Percentiles rank a stretch among this genome's conserved stretches.
Evolutionary conservation across 2,888 invertebrate species (phyloP).

Genomic region (Seira ritae): DNA sequence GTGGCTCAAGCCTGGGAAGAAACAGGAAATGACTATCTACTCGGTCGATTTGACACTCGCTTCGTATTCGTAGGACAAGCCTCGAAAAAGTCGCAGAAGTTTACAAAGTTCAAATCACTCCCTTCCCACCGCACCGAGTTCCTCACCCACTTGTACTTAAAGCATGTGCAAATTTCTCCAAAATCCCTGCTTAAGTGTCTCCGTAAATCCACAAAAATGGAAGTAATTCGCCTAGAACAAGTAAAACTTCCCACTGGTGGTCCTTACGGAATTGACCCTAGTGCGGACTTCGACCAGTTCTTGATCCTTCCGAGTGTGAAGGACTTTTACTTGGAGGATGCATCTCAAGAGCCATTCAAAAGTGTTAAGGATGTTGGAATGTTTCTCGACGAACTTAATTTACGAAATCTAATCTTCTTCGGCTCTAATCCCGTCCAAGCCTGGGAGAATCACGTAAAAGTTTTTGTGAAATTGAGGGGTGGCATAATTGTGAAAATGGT

Average conservation of each 20-base stretch:
- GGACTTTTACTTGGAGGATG: conserved; percentile 59
- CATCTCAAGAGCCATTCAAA: conserved; percentile 37
- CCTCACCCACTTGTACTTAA: conserved; percentile 55
- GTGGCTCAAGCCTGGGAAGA: conserved; percentile 59
- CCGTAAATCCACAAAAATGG: conserved; percentile 52
- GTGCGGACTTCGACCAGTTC: conserved; percentile 58
- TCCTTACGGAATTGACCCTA: conserved; percentile 49
- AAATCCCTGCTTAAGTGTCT: conserved; percentile 62
- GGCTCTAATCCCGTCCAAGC: conserved; percentile 49
- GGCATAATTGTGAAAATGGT: conserved; percentile 56
- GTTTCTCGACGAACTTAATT: conserved; percentile 61
- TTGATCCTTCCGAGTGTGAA: conserved; percentile 56
- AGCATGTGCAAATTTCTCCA: conserved; percentile 58
- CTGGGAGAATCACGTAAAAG: conserved; percentile 41
- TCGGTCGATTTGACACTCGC: conserved; percentile 61
- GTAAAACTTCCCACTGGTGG: conserved; percentile 61
- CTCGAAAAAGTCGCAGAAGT: conserved; percentile 61
- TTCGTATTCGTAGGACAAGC: conserved; percentile 59
- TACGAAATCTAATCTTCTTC: conserved; percentile 60
- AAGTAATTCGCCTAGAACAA: conserved; percentile 55
- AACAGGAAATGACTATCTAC: conserved; percentile 62
- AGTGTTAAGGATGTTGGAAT: conserved; percentile 56
- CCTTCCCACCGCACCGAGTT: conserved; percentile 62
- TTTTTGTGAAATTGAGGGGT: conserved; percentile 47
- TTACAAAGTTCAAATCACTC: conserved; percentile 61